These are phyloP conservation scores for Drosophila nigrodunni DNA, from an alignment of 1,140 invertebrate species.

Conservation along the genomic window DNA sequence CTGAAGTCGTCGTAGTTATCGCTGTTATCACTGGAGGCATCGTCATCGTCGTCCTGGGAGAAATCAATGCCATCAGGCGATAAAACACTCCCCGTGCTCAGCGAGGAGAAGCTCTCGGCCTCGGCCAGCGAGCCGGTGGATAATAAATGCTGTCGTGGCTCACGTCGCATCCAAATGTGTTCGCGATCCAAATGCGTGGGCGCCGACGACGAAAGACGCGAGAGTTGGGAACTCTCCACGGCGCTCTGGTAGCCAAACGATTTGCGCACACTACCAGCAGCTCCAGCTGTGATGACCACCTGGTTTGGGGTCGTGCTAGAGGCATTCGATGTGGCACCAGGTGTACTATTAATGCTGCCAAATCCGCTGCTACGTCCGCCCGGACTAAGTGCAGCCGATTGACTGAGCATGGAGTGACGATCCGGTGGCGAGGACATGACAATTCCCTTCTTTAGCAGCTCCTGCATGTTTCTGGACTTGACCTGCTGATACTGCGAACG, in stretches of 20 bases:
- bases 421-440: constrained; percentile 85
- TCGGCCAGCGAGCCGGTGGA: constrained; percentile 94
- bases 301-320: constrained; percentile 60
- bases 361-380: constrained; percentile 79
- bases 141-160: constrained; percentile 93
- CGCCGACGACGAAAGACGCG: constrained; percentile 92
- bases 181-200: constrained; percentile 90
- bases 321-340: constrained; percentile 26
- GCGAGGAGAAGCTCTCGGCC: constrained; percentile 93
- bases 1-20: constrained; percentile 94
- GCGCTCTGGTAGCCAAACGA: constrained; percentile 65
- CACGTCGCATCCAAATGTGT: constrained; percentile 92
- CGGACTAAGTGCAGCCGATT: constrained; percentile 85
- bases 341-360: constrained; percentile 65
- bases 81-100: constrained; percentile 92
- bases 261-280: constrained; percentile 55
- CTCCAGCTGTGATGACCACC: constrained; percentile 67
- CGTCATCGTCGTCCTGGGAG: constrained; percentile 93
- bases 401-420: constrained; percentile 86
- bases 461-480: constrained; percentile 82
- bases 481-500: constrained; percentile 87
- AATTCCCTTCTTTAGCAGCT: constrained; percentile 87
- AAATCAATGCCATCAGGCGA: constrained; percentile 93
- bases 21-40: constrained; percentile 92
- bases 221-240: constrained; percentile 81